These are phyloP conservation scores for Heliopora coerulea DNA, from an alignment of 92 coral and sea anemone genomes.

Conservation along the genomic window DNA sequence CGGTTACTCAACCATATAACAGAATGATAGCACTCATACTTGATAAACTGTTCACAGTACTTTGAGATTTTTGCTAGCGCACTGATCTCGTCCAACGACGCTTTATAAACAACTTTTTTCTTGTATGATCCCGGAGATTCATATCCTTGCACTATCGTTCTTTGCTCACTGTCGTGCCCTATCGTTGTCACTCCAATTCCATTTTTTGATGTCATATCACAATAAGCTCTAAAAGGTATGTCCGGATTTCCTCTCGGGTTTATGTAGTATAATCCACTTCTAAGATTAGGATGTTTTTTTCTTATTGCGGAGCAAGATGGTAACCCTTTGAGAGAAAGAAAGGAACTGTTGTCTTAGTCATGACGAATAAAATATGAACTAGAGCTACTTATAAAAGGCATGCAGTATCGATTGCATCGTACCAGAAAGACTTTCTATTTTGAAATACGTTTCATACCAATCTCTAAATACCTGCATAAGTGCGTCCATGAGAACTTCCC, in stretches of 20 bases:
- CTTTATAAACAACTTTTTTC: constrained; percentile 11
- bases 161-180: constrained; percentile 62
- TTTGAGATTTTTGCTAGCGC: constrained; percentile 7
- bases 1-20: neutral
- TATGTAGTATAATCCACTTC: constrained; percentile 14
- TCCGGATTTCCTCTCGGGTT: neutral
- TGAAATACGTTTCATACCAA: no score
- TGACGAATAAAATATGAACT: no score
- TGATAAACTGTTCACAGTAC: constrained; percentile 46
- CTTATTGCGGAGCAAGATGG: constrained; percentile 9
- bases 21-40: constrained; percentile 26
- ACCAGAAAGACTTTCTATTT: no score
- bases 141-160: constrained; percentile 43
- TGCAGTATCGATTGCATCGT: no score
- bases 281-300: neutral
- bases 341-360: no score
- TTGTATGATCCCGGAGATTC: neutral
- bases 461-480: no score
- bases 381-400: no score
- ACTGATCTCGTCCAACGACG: neutral
- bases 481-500: no score
- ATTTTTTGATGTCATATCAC: constrained; percentile 57
- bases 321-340: no score
- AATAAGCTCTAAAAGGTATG: constrained; percentile 47
- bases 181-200: constrained; percentile 54